phyloP scores from a whole-genome alignment of 2,113 vertebrate species.

The Theristicus caerulescens region DNA sequence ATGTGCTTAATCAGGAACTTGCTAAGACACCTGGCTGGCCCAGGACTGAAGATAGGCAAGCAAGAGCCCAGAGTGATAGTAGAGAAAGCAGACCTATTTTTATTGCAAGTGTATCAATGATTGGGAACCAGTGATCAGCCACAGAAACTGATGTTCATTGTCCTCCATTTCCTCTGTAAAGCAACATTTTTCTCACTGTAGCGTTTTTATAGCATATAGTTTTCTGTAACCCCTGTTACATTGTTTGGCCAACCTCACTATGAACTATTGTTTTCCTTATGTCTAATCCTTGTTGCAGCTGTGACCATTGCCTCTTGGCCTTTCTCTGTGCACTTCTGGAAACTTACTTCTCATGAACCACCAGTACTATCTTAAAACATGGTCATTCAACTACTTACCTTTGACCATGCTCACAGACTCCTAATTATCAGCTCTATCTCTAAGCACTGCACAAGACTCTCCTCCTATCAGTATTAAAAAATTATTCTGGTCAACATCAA shows the following conservation, averaged over 20 bases:
- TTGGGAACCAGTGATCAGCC: not conserved
- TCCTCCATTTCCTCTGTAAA: not conserved
- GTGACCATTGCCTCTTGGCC: not conserved
- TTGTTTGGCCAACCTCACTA: not conserved
- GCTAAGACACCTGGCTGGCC: not conserved
- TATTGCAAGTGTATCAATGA: not conserved
- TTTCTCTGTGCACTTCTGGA: not conserved
- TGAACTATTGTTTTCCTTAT: not conserved
- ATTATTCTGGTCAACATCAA: not conserved
- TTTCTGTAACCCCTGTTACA: not conserved
- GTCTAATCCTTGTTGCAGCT: not conserved
- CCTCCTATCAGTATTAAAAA: not conserved
- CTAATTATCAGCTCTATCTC: not conserved
- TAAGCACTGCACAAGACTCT: not conserved
- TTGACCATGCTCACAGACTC: rapidly evolving
- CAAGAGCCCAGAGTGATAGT: not conserved
- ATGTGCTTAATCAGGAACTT: not conserved
- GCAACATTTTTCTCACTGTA: not conserved
- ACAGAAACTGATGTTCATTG: not conserved
- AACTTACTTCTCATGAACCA: not conserved
- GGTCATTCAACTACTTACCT: not conserved
- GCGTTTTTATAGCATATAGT: not conserved
- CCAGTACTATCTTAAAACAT: not conserved
- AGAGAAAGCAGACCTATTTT: not conserved
- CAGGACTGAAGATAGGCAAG: not conserved